These are phyloP conservation scores for Coenobita brevimanus DNA, from an alignment of 1,140 invertebrate species.

Conservation along the genomic window DNA sequence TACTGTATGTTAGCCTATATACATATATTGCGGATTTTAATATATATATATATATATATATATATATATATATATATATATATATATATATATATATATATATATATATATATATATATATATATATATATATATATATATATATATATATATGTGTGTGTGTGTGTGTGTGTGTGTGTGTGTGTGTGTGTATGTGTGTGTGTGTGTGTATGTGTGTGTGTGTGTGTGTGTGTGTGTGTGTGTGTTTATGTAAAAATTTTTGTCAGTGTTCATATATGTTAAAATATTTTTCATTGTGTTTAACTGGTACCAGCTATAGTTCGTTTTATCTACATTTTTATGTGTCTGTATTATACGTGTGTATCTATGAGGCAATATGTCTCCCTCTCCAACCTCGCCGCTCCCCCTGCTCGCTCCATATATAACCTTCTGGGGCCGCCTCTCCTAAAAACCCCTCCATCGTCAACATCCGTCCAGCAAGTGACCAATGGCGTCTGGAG, in stretches of 20 bases:
- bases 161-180: neutral
- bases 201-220: slow-evolving; percentile 1
- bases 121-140: too few species aligned
- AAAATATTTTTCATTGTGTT: too few species aligned
- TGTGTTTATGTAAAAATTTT: too few species aligned
- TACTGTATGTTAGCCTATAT: too few species aligned
- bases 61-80: neutral
- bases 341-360: neutral
- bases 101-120: too few species aligned
- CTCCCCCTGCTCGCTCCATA: slow-evolving; percentile 23
- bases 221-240: neutral
- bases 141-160: neutral
- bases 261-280: too few species aligned
- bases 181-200: neutral
- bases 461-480: slow-evolving; percentile 64
- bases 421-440: slow-evolving; percentile 15
- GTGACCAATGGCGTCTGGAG: slow-evolving; percentile 64
- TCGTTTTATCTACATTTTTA: too few species aligned
- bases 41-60: neutral
- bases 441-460: slow-evolving; percentile 38
- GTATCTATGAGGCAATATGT: neutral
- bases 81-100: neutral
- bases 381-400: neutral
- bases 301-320: too few species aligned
- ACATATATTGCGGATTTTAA: too few species aligned